Conservation (phyloP, 2,888 invertebrate species). For the Mactromeris polynyma region DNA sequence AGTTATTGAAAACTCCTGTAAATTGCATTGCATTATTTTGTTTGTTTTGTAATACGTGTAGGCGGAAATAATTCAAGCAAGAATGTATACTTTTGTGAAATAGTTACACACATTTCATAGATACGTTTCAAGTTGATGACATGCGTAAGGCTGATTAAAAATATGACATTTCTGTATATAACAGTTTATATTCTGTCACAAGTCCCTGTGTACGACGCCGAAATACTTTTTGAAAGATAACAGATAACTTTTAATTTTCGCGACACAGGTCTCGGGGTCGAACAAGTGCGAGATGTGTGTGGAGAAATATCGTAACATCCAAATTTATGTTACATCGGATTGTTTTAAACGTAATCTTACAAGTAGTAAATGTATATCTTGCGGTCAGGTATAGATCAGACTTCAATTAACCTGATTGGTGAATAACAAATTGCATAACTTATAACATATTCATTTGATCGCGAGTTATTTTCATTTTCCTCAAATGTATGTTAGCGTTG, state of each 20-base stretch:
- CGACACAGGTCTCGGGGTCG: constrained; percentile 3
- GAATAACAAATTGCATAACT: not conserved
- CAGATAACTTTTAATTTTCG: not conserved
- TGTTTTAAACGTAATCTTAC: not conserved
- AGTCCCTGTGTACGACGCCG: not conserved
- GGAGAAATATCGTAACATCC: constrained; percentile 10
- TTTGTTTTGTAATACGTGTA: no score
- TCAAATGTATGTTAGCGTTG: no score
- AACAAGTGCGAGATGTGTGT: constrained; percentile 1
- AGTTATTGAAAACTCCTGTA: no score
- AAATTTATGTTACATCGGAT: not conserved
- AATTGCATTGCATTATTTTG: no score
- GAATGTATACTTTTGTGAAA: not conserved
- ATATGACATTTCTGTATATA: constrained; percentile 25
- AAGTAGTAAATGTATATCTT: not conserved
- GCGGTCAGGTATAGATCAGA: not conserved
- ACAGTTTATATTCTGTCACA: constrained; percentile 23
- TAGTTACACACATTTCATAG: not conserved
- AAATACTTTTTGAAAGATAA: not conserved
- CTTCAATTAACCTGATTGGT: not conserved
- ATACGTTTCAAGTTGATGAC: constrained; percentile 3
- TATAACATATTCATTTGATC: no score
- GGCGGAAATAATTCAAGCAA: not conserved
- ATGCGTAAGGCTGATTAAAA: constrained; percentile 6
- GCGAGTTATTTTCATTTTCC: no score